Evolutionary conservation across 2,113 vertebrate genomes (phyloP).

Genomic region (Actenoides lindsayi): DNA sequence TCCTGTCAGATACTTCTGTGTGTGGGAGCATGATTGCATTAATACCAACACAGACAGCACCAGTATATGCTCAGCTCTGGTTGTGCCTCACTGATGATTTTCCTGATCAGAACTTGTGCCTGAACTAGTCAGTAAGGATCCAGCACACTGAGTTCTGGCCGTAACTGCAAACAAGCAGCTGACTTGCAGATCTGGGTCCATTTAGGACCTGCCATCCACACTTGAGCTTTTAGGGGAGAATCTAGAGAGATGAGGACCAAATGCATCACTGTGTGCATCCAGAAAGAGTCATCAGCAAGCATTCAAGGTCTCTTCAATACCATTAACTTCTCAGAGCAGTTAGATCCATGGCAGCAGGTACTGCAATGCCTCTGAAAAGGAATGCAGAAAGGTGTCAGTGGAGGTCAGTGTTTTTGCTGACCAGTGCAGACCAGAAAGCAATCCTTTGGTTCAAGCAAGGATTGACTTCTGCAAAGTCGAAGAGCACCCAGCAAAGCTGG

Average conservation of each 20-base stretch:
- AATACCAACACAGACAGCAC: not conserved
- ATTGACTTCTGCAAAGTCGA: accelerated
- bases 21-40: not conserved
- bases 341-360: not conserved
- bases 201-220: not conserved
- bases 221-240: not conserved
- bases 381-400: not conserved
- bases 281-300: not conserved
- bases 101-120: not conserved
- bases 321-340: accelerated
- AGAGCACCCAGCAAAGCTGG: not conserved
- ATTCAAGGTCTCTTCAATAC: not conserved
- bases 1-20: not conserved
- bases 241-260: not conserved
- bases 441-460: not conserved
- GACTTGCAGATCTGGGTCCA: not conserved
- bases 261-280: too few species aligned
- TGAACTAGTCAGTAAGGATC: not conserved
- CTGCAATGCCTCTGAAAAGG: not conserved
- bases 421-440: accelerated
- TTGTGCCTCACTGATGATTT: not conserved
- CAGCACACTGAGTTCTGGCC: accelerated
- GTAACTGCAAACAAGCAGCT: not conserved
- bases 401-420: not conserved
- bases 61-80: not conserved